Conservation (phyloP, 2,797 vertebrate species). For the Otolemur crassicaudatus region DNA sequence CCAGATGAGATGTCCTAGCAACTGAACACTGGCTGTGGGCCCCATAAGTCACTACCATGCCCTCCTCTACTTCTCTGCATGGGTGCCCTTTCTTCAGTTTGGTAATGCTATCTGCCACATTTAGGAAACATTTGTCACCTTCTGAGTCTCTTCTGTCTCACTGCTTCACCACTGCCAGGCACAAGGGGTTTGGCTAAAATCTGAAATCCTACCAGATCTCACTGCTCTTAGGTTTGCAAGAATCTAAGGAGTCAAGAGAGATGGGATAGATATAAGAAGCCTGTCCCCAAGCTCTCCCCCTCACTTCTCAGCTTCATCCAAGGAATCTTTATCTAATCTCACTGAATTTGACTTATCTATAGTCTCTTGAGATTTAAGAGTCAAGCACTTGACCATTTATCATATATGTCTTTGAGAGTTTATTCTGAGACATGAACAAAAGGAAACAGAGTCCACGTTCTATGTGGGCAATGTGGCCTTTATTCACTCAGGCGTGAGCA, state of each 20-base stretch:
- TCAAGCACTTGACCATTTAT: not conserved
- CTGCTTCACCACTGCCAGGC: too few relatives aligned
- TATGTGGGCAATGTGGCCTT: too few relatives aligned
- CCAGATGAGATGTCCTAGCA: not conserved
- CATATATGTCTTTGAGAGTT: not conserved
- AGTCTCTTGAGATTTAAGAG: not conserved
- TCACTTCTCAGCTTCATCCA: not conserved
- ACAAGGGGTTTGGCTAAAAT: not conserved
- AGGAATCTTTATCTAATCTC: not conserved
- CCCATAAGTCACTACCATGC: fast-evolving
- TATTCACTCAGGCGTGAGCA: too few relatives aligned
- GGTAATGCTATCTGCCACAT: not conserved
- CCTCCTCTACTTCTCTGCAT: not conserved
- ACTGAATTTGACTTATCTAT: not conserved
- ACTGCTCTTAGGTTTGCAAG: not conserved
- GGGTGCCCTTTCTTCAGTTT: not conserved
- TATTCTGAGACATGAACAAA: too few relatives aligned
- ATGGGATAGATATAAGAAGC: not conserved
- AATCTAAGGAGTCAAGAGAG: not conserved
- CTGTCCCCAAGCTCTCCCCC: not conserved
- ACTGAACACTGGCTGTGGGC: not conserved
- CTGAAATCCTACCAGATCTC: not conserved
- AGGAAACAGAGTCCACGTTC: too few relatives aligned
- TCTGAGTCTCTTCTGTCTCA: not conserved
- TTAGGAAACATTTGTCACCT: not conserved